Base-by-base conservation (phyloP, 2,113 vertebrate genomes). In the Pardalotus punctatus region DNA sequence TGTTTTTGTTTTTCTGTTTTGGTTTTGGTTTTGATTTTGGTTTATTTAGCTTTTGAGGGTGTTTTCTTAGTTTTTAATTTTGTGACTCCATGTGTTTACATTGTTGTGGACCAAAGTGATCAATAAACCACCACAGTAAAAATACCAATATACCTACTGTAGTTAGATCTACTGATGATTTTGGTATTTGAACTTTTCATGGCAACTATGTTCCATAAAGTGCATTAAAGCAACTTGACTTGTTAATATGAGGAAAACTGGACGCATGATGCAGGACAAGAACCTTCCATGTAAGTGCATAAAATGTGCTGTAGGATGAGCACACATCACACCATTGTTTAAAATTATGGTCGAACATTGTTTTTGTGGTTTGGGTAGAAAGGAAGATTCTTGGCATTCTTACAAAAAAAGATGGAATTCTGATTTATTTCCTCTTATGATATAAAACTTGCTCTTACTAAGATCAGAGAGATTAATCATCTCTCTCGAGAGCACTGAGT, bases 231-330 rank as follows among this genome's bases (percentile, higher is more conserved):
- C 4, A 40, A 43, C 2, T 5, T 47, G 23, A 73, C 60, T 5
- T 45, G 1, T 18, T 69, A 60, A 8, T 23, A n/a, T 2, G 4
- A 69, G 4, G 5, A 73, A n/a, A 89, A 67, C 0, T 40, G 22
- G 43, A 40, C 4, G 18, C 2, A 51, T 2, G 5, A 3, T 3
- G 3, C 7, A 31, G 7, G 54, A 35, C 21, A 48, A 69, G 3
- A 53, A 21, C 6, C 31, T 67, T 48, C 38, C 7, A 19, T 9
- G 4, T 19, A 84, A 47, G 15, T 38, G 24, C 18, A 57, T 42
- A 12, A 81, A 66, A 72, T 27, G 6, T 2, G 6, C 16, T 24
- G 14, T 27, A 45, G 8, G 4, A 69, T 60, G 9, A 62, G 4
- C 6, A 54, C 33, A 45, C 3, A 45, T 36, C 9, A 61, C 5